phyloP scores from a whole-genome alignment of 2,888 invertebrate genomes.

The Leptura quadrifasciata region DNA sequence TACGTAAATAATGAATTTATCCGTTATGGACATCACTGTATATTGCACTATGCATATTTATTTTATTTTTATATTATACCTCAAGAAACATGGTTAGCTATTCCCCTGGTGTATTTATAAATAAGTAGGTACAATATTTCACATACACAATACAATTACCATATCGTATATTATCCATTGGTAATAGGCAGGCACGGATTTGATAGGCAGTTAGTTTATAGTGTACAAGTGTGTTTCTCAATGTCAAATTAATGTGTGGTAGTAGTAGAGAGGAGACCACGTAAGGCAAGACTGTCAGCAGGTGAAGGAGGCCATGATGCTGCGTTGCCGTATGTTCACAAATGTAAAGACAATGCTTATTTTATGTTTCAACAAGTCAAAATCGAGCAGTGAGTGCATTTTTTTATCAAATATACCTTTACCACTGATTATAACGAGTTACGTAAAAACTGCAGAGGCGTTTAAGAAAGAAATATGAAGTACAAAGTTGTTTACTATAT shows the following conservation, averaged over 20 bases:
- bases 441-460: too few relatives aligned
- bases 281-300: slow-evolving; percentile 39
- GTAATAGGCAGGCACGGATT: slow-evolving; percentile 41
- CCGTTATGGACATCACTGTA: too few relatives aligned
- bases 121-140: slow-evolving; percentile 4
- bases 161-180: slow-evolving; percentile 42
- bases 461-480: too few relatives aligned
- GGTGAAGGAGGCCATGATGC: slow-evolving; percentile 45
- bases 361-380: too few relatives aligned
- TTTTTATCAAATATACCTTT: too few relatives aligned
- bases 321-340: slow-evolving; percentile 34
- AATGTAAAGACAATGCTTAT: background rate
- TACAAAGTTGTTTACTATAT: too few relatives aligned
- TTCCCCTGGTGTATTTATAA: background rate
- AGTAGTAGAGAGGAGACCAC: slow-evolving; percentile 51
- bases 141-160: slow-evolving; percentile 34
- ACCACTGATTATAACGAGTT: too few relatives aligned
- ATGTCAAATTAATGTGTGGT: slow-evolving; percentile 53
- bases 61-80: background rate
- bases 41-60: too few relatives aligned
- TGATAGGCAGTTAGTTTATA: slow-evolving; percentile 39
- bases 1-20: too few relatives aligned
- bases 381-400: too few relatives aligned
- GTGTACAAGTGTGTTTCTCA: slow-evolving; percentile 50
- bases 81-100: background rate